Base-by-base conservation (phyloP, 2,888 invertebrate genomes). In the Salpingus planirostris region DNA sequence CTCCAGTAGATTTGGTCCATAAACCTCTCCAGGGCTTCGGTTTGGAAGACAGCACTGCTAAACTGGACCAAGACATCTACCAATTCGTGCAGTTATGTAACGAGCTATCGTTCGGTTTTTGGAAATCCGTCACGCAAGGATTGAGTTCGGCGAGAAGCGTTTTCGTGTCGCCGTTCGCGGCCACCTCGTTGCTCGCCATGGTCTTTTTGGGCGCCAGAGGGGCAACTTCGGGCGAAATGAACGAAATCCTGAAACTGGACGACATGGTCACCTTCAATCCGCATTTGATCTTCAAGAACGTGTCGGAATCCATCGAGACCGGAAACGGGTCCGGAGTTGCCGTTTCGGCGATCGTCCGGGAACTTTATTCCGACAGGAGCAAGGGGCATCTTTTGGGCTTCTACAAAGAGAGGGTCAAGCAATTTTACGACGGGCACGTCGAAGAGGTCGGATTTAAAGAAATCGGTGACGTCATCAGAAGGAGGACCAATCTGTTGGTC, bases 191-290 rank as follows among this genome's bases (percentile, higher is more conserved):
- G 65, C 62, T 90, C n/a, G 86, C 88, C 0, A 89, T 90, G 89
- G 80, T 90, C 37, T 90, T 89, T 59, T 71, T 90, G 49, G 89
- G 89, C 0, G 88, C 90, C 0, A 72, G 84, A 44, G 89, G 89
- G 2, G 76, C 84, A 2, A 90, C 90, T 0, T 89, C 90, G 0
- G 87, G 85, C 0, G 87, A 89, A 69, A 87, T 91, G 83, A 89
- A 90, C 55, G 87, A 88, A 52, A 76, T 90, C 7, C 66, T 90
- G 0, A 78, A 79, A 49, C 66, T 90, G 10, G 90, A 90, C 55
- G 87, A 90, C 43, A 86, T 89, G 76, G 80, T 87, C 0, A 86
- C 87, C 0, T 90, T 91, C 52, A 91, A 90, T 62, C 90, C 90
- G 0, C 90, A 91, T 58, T 72, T 88, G 48, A 80, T 87, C 1